These are phyloP conservation scores for Brenthis hecate DNA, from an alignment of 2,888 invertebrate genomes.

Conservation along the genomic window DNA sequence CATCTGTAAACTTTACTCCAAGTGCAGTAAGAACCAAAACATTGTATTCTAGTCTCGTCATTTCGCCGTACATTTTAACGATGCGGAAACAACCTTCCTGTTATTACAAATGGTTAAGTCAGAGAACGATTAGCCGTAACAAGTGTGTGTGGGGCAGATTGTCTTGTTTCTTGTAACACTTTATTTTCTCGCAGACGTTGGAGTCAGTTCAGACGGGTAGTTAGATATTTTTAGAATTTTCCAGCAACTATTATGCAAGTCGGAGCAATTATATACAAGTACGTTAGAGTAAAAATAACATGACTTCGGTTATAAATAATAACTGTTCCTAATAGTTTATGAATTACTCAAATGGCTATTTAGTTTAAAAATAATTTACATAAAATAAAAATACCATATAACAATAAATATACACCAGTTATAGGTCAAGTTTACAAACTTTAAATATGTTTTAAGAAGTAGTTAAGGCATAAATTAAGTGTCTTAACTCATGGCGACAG, in stretches of 20 bases:
- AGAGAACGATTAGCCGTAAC: conserved; percentile 52
- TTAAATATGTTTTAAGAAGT: conserved; percentile 20
- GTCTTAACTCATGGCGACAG: conserved; percentile 35
- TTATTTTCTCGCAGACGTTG: conserved; percentile 18
- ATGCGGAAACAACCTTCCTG: conserved; percentile 64
- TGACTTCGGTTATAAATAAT: background rate
- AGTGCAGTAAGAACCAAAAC: conserved; percentile 54
- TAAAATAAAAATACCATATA: background rate
- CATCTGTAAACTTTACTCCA: conserved; percentile 10
- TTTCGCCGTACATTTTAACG: conserved; percentile 44
- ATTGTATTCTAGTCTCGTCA: conserved; percentile 14
- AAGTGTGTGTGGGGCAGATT: conserved; percentile 42
- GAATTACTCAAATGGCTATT: no score
- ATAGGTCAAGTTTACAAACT: background rate
- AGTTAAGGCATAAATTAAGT: conserved; percentile 38
- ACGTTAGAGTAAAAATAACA: conserved; percentile 9
- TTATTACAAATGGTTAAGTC: conserved; percentile 59
- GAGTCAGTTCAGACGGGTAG: conserved; percentile 9
- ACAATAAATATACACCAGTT: background rate
- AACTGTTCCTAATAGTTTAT: background rate
- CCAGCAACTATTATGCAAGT: conserved; percentile 9
- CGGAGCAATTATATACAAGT: conserved; percentile 2
- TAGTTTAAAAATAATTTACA: no score
- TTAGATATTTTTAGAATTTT: conserved; percentile 19
- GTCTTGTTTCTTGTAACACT: conserved; percentile 30